phyloP scores from a whole-genome alignment of 2,113 vertebrate genomes.

The Chascanopsetta lugubris region DNA sequence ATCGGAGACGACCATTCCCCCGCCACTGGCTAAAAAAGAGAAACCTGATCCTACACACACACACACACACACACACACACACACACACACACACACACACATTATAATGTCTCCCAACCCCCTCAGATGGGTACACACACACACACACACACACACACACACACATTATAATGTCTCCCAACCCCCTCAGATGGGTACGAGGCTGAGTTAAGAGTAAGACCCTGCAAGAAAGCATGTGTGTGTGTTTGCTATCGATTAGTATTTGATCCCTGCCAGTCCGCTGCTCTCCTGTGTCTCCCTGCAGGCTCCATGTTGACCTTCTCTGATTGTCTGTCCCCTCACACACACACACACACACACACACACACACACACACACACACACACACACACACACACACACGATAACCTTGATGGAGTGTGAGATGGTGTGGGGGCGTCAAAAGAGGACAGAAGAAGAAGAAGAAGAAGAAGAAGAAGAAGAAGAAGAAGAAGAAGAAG shows the following conservation, averaged over 20 bases:
- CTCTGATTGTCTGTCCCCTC: constrained; percentile 47
- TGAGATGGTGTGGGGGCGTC: constrained; percentile 48
- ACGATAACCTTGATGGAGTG: constrained; percentile 55
- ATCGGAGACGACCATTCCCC: constrained; percentile 40
- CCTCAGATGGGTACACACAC: constrained; percentile 6
- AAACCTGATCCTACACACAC: constrained; percentile 47
- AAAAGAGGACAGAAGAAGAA: constrained; percentile 27
- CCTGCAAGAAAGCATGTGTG: constrained; percentile 32
- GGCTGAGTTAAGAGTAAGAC: constrained; percentile 55
- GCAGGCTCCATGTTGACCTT: constrained; percentile 69
- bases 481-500: constrained; percentile 32
- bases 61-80: constrained; percentile 22
- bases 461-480: constrained; percentile 18
- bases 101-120: too few species aligned
- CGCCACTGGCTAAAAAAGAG: constrained; percentile 37
- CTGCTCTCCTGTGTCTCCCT: constrained; percentile 61
- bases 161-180: too few species aligned
- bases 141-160: constrained; percentile 24
- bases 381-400: constrained; percentile 3
- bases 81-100: constrained; percentile 7
- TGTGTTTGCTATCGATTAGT: constrained; percentile 70
- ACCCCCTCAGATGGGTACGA: constrained; percentile 4
- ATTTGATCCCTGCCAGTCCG: constrained; percentile 73
- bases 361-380: constrained; percentile 17
- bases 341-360: constrained; percentile 1